phyloP scores from a whole-genome alignment of 2,797 vertebrate genomes.

The Podarcis lilfordi region DNA sequence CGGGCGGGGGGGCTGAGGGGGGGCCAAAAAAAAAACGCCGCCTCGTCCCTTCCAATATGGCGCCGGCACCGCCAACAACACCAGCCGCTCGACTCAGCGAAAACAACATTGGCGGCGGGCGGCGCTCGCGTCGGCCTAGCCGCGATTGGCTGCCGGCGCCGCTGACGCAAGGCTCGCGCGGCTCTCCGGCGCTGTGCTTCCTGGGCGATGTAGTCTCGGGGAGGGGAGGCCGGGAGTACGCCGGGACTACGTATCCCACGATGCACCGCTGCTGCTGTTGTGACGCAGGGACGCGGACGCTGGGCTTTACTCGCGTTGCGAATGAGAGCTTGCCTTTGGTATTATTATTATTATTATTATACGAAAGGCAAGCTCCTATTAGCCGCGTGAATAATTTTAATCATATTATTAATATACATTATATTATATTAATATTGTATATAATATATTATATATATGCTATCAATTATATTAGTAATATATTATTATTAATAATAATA shows the following conservation, averaged over 20 bases:
- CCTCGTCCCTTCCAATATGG: slow-evolving; percentile 92
- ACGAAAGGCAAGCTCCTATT: too few species aligned
- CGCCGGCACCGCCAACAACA: slow-evolving; percentile 84
- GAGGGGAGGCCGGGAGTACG: accelerated
- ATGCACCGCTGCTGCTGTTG: neutral
- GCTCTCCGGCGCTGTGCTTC: neutral
- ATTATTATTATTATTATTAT: too few species aligned
- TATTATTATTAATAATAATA: too few species aligned
- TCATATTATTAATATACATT: too few species aligned
- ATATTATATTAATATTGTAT: too few species aligned
- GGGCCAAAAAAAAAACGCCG: slow-evolving; percentile 17
- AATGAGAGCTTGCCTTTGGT: neutral
- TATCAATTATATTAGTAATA: too few species aligned
- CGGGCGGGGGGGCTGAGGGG: slow-evolving; percentile 37
- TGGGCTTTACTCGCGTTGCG: too few species aligned
- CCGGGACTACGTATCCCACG: neutral
- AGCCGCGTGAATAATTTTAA: too few species aligned
- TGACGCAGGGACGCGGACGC: too few species aligned
- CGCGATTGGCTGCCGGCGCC: slow-evolving; percentile 46
- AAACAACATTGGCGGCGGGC: slow-evolving; percentile 83
- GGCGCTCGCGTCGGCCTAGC: slow-evolving; percentile 75
- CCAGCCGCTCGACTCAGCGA: slow-evolving; percentile 79
- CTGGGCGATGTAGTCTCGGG: slow-evolving; percentile 73
- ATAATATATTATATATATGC: too few species aligned
- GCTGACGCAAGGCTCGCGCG: slow-evolving; percentile 56